phyloP scores from a whole-genome alignment of 2,113 vertebrate species.

The Eretmochelys imbricata region DNA sequence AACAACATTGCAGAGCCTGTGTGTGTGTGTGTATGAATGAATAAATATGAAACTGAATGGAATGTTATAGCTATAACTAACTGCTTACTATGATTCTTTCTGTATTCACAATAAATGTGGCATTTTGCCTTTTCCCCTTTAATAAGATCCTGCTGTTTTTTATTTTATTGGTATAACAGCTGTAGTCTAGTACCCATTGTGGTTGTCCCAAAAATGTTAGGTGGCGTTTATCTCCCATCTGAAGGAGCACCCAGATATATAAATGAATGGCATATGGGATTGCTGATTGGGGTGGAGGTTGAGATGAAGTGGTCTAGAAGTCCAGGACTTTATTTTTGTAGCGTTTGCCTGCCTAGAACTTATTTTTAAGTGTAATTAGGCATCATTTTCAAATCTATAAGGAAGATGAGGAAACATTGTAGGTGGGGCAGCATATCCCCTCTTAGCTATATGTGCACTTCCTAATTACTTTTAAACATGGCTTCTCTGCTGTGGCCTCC shows the following conservation, averaged over 20 bases:
- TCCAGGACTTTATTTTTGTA: accelerated
- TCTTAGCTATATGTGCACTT: accelerated
- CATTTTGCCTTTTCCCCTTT: too few species aligned
- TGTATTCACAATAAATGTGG: too few species aligned
- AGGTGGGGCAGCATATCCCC: background rate
- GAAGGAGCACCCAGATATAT: accelerated
- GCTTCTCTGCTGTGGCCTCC: slow-evolving; percentile 42
- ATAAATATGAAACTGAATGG: too few species aligned
- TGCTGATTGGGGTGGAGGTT: background rate
- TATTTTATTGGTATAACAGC: too few species aligned
- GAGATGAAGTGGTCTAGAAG: background rate
- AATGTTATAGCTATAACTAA: too few species aligned
- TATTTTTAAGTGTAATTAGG: background rate
- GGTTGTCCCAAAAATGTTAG: background rate
- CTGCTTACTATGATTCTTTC: too few species aligned
- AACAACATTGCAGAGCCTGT: too few species aligned
- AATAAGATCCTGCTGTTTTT: too few species aligned
- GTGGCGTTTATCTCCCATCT: background rate
- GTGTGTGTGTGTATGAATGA: too few species aligned
- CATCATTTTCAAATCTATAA: background rate
- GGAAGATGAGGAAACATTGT: accelerated
- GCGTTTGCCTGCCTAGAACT: background rate
- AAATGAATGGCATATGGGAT: accelerated
- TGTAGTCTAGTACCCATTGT: accelerated
- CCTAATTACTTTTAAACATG: slow-evolving; percentile 17